Base-by-base conservation (phyloP, 2,113 vertebrate species). In the Microcebus lehilahytsara region DNA sequence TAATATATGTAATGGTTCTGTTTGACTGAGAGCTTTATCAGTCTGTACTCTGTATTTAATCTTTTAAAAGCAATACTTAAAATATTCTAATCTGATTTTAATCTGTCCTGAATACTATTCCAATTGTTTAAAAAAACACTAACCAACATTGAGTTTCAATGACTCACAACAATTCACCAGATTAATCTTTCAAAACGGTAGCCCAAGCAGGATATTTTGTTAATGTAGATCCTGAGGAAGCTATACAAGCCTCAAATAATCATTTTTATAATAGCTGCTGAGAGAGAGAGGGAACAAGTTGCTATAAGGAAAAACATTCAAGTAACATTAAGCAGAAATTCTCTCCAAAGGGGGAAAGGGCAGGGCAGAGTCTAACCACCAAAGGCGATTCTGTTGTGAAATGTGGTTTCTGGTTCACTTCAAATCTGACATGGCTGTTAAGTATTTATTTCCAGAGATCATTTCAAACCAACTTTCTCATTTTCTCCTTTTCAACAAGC, bases 41-140 rank as follows among this genome's bases (percentile, higher is more conserved):
- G n/a, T 53, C 53, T 2, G 1, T 89, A 42, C 58, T 94, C 94
- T 91, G n/a, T 67, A 95, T 79, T 89, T 97, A 85, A 96, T 91
- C 90, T 84, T 93, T 97, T 85, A 85, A 97, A 64, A 96, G 60
- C 77, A 96, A 95, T 87, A 88, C 49, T 95, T 92, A 72, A 95
- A 85, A 69, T 69, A 95, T 64, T 89, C 56, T 75, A 87, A 89
- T 81, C 79, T 83, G 56, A 86, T 83, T 93, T 97, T 85, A 69
- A 92, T 96, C 88, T 95, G 85, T 80, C 84, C 64, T 93, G 64
- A 91, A 69, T 93, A 93, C 67, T 84, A 90, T 85, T 94, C 58
- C 40, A 67, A 77, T 23, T 93, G 92, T 86, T 96, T 88, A 67
- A 92, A 94, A 96, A 89, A 96, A 80, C 37, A 86, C 22, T 71